These are phyloP conservation scores for Griposia aprilina DNA, from an alignment of 2,888 invertebrate genomes.

Conservation along the genomic window DNA sequence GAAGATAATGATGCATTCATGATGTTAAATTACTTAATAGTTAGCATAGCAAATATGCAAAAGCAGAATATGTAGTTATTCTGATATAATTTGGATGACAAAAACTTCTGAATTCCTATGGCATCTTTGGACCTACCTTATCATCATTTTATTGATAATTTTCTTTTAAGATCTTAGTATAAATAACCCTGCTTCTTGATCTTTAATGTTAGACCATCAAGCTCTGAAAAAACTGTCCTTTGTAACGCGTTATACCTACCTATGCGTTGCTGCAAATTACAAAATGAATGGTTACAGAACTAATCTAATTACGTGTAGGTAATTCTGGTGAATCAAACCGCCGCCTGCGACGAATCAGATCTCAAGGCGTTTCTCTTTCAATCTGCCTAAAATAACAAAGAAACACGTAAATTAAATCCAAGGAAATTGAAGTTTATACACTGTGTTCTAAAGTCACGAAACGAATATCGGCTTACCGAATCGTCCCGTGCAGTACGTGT, in stretches of 20 bases:
- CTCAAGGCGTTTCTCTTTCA: neutral
- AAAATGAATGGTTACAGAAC: slow-evolving; percentile 40
- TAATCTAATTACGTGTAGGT: slow-evolving; percentile 44
- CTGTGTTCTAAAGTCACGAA: slow-evolving; percentile 65
- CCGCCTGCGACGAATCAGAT: slow-evolving; percentile 25
- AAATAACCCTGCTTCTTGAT: neutral
- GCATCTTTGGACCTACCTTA: neutral
- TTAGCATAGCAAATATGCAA: slow-evolving; percentile 14
- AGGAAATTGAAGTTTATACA: slow-evolving; percentile 40
- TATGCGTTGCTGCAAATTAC: slow-evolving; percentile 11
- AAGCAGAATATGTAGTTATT: slow-evolving; percentile 10
- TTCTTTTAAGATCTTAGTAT: neutral
- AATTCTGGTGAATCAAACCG: slow-evolving; percentile 28
- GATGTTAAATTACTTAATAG: slow-evolving; percentile 43
- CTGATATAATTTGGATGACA: neutral
- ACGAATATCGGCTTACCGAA: slow-evolving; percentile 78
- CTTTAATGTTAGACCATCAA: neutral
- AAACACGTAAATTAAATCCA: slow-evolving; percentile 28
- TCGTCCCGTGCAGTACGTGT: slow-evolving; percentile 64
- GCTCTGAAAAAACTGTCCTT: neutral
- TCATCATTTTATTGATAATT: neutral
- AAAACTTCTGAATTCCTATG: neutral
- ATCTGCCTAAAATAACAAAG: slow-evolving; percentile 25
- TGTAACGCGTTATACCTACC: neutral
- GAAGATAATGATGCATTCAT: slow-evolving; percentile 59